Evolutionary conservation across 2,888 invertebrate species (phyloP), one percentile per base, ranked within the genome.

Genomic region (Pachycephus smyrnensis): DNA sequence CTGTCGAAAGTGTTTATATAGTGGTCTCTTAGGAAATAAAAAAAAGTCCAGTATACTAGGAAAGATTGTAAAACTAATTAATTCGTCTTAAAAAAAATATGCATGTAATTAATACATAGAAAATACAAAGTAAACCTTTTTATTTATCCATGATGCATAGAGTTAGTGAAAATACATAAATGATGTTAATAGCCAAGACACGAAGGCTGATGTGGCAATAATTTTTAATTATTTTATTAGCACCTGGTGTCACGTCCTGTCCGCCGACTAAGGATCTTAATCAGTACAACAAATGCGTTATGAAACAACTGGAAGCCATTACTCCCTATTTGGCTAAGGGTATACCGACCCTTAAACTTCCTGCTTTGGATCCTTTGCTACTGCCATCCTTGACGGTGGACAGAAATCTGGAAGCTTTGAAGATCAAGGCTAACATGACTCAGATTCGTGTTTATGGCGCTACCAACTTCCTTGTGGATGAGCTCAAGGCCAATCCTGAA

Each of bases 301-400:
- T 92, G 82, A 90, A 94, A 71, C 94, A 94, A 11, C 91, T 96
- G n/a, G 94, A 95, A 82, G 90, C 91, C 0, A 90, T 95, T 79
- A 92, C 94, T 35, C 94, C 94, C 0, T 92, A 93, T 75, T 90
- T 96, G 30, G 89, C 92, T 0, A 89, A 92, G 35, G 97, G 97
- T 4, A 94, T 96, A 68, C 94, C 95, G 0, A 95, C 96, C 86
- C 91, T 96, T 12, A 93, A 93, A 68, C 93, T 96, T 36, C 96
- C 96, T 0, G 93, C 94, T 0, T 90, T 96, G 81, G 96, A 97
- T 82, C 97, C 97, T 0, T 93, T 97, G 81, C 91, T 91, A 12
- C 92, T 97, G 30, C 96, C 96, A 0, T 94, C 95, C 69, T 92
- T 96, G 81, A 94, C 94, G 81, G 93, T 97, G 82, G 95, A 96